These are phyloP conservation scores for Drosophila kepulauana DNA, from an alignment of 1,140 invertebrate species.

Conservation along the genomic window DNA sequence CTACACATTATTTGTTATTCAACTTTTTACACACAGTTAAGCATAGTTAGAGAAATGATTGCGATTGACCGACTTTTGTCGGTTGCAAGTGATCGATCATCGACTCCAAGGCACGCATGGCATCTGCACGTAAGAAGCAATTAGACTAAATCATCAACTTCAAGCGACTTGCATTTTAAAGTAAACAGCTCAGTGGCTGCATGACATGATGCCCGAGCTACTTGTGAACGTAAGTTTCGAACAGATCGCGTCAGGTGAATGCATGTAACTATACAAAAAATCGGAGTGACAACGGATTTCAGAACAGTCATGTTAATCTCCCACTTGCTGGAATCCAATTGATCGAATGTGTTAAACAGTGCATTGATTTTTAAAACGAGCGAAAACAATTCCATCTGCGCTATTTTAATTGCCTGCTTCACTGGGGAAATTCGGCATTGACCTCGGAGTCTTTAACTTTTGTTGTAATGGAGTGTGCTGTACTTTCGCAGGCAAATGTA, in stretches of 20 bases:
- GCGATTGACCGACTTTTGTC: background rate
- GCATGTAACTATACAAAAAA: constrained; percentile 87
- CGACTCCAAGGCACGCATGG: constrained; percentile 91
- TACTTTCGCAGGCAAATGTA: constrained; percentile 24
- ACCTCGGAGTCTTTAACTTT: constrained; percentile 72
- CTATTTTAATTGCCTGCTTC: constrained; percentile 76
- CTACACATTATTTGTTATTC: constrained; percentile 43
- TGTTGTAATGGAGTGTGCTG: constrained; percentile 65
- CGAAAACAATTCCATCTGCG: constrained; percentile 73
- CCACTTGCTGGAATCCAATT: constrained; percentile 92
- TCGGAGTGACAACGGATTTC: constrained; percentile 90
- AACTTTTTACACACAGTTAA: constrained; percentile 9
- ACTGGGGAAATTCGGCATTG: constrained; percentile 76
- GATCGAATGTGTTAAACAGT: constrained; percentile 87
- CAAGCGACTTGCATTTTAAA: constrained; percentile 89
- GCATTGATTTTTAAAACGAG: constrained; percentile 87
- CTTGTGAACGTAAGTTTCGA: constrained; percentile 95
- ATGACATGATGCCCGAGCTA: constrained; percentile 93
- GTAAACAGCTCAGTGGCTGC: constrained; percentile 92
- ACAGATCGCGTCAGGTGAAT: constrained; percentile 91
- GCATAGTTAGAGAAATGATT: constrained; percentile 5
- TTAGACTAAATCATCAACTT: constrained; percentile 96
- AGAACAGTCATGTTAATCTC: constrained; percentile 93
- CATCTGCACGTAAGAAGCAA: constrained; percentile 95
- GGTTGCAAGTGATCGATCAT: constrained; percentile 90